Base-by-base conservation (phyloP, 2,888 invertebrate species). In the Epirrhoe alternata region DNA sequence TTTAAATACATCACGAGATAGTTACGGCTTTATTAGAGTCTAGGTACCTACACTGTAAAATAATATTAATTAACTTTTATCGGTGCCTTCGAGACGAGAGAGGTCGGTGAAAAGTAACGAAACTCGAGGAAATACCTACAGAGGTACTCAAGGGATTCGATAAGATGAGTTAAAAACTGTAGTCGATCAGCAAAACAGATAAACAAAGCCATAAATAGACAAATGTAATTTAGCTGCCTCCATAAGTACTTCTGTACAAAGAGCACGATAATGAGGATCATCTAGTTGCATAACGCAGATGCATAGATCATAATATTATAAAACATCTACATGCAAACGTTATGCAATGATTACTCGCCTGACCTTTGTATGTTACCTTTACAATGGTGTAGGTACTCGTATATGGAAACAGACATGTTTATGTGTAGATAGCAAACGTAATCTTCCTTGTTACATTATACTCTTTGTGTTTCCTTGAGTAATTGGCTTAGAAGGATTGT, bases 351-450 rank as follows among this genome's bases (percentile, higher is more conserved):
- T 64, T 64, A 52, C 60, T 35, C 58, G 60, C 64, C 78, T 83
- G 84, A 86, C 86, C 86, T 87, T 86, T 86, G 83, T 81, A 16
- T 47, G 74, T 77, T 51, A 57, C 31, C 38, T 60, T 50, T 68
- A 73, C 71, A 73, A 73, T 60, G 59, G 67, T 53, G 50, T 64
- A 63, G 64, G 57, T 68, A 66, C 16, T 45, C 33, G 45, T 51
- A 61, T 51, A 67, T 65, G 57, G 57, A 62, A 60, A 55, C 55
- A 60, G 49, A 17, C 14, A 38, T 57, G 53, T 63, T 63, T 57
- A 50, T 59, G 59, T 56, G 60, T 61, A 62, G 68, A 61, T 67
- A 66, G 61, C 38, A 70, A 67, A 71, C 67, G 71, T 69, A 68
- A 73, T 71, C 71, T 73, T 71, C 74, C 70, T 73, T 74, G 73